A percentile compares a stretch with the other conserved stretches of the same genome.
Evolutionary conservation across 2,888 invertebrate genomes (phyloP).

Genomic region (Cremastobaeus sp.): DNA sequence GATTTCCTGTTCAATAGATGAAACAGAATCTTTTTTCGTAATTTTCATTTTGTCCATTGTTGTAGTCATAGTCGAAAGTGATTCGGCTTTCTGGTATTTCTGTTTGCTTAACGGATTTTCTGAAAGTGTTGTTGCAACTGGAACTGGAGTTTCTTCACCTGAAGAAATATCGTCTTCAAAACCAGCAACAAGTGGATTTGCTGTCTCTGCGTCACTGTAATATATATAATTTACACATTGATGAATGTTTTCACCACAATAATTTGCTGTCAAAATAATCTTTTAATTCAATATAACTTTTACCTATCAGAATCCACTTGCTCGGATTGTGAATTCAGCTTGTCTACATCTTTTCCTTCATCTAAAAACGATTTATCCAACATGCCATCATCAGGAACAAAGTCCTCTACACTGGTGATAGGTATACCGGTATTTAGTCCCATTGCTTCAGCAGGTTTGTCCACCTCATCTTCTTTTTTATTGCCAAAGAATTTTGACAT

Average conservation of each 20-base stretch:
- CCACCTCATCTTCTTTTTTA: constrained; percentile 73
- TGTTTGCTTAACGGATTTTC: constrained; percentile 75
- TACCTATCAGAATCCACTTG: constrained; percentile 81
- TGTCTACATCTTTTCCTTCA: constrained; percentile 79
- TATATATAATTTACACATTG: too few relatives aligned
- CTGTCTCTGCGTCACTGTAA: constrained; percentile 84
- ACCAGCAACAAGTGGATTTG: constrained; percentile 89
- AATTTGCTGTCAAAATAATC: too few relatives aligned
- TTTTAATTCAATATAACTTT: background rate
- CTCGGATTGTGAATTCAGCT: constrained; percentile 75
- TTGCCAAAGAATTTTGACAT: constrained; percentile 74
- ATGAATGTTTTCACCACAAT: too few relatives aligned
- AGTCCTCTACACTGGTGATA: constrained; percentile 83
- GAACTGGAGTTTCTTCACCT: constrained; percentile 79
- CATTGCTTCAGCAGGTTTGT: constrained; percentile 64
- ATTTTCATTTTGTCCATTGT: constrained; percentile 63
- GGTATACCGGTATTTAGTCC: constrained; percentile 62
- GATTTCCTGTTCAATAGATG: constrained; percentile 75
- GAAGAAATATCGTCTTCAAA: constrained; percentile 91
- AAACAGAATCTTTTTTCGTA: constrained; percentile 71
- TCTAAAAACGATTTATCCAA: constrained; percentile 88
- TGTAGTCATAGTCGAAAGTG: constrained; percentile 66
- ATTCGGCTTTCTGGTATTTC: constrained; percentile 73
- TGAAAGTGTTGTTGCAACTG: constrained; percentile 67
- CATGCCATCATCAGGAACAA: constrained; percentile 86